These are phyloP conservation scores for Glaucopsyche alexis DNA, from an alignment of 2,888 invertebrate species.

Conservation along the genomic window DNA sequence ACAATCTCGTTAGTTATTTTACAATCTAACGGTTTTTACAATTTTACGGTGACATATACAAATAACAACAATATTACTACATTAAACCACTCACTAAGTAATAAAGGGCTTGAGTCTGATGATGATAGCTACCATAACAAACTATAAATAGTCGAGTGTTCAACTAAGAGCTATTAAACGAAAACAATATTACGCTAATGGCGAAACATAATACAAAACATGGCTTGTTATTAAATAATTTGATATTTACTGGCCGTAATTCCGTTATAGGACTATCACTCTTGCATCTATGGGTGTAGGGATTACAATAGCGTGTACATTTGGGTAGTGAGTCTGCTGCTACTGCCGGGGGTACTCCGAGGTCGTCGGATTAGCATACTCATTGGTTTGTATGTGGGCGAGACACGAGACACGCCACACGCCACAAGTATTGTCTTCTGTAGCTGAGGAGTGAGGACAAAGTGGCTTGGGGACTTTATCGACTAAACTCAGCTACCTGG, in stretches of 20 bases:
- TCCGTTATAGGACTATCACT: not conserved
- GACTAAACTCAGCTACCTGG: not conserved
- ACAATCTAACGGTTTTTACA: too few relatives aligned
- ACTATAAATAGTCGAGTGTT: slow-evolving; percentile 20
- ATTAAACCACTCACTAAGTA: too few relatives aligned
- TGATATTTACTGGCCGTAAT: not conserved
- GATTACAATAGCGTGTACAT: not conserved
- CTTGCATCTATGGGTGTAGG: not conserved
- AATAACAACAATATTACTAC: too few relatives aligned
- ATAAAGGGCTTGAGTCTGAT: not conserved
- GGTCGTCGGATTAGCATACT: slow-evolving; percentile 22
- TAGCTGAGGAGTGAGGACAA: slow-evolving; percentile 6
- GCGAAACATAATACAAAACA: slow-evolving; percentile 27
- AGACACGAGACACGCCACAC: not conserved
- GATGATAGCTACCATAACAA: slow-evolving; percentile 11
- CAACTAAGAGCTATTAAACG: slow-evolving; percentile 22
- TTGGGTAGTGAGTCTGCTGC: not conserved
- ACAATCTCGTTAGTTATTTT: too few relatives aligned
- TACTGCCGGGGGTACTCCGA: slow-evolving; percentile 2
- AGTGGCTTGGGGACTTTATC: not conserved
- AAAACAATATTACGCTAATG: slow-evolving; percentile 26
- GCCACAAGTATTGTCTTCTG: slow-evolving; percentile 7
- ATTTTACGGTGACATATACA: too few relatives aligned
- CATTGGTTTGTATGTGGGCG: slow-evolving; percentile 22
- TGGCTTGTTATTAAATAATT: slow-evolving; percentile 17